phyloP scores from a whole-genome alignment of 2,888 invertebrate genomes.

The Tholera decimalis region DNA sequence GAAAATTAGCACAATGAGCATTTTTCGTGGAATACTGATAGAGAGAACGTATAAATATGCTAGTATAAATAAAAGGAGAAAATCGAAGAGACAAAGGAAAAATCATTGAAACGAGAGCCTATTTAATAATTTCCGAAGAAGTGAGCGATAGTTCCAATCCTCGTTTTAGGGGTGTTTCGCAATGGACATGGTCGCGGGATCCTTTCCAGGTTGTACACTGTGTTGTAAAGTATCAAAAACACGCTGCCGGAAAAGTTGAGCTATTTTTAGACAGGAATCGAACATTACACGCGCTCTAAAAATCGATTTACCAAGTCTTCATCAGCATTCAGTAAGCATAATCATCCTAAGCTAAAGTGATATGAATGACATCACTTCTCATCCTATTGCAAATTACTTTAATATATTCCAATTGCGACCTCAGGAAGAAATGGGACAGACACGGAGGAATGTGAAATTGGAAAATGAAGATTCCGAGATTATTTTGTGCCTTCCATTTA shows the following conservation, averaged over 20 bases:
- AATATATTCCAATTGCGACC: constrained; percentile 7
- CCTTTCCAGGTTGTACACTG: background rate
- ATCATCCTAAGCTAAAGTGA: background rate
- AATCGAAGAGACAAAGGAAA: background rate
- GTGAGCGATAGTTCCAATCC: background rate
- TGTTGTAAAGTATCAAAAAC: background rate
- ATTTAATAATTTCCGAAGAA: background rate
- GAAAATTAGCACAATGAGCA: background rate
- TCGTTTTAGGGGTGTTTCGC: too few species aligned
- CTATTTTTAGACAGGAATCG: background rate
- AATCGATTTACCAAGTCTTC: background rate
- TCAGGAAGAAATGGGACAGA: constrained; percentile 5
- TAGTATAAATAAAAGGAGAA: background rate
- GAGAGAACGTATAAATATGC: background rate
- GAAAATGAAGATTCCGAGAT: background rate
- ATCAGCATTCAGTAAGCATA: constrained; percentile 21
- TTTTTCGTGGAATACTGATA: background rate
- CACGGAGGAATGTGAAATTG: background rate
- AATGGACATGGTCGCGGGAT: too few species aligned
- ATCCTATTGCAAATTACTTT: constrained; percentile 7
- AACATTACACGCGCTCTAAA: background rate
- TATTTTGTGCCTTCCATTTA: background rate
- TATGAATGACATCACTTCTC: constrained; percentile 35
- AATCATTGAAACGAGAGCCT: background rate
- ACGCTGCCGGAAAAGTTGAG: too few species aligned